phyloP scores from a whole-genome alignment of 2,888 invertebrate genomes.

The Cerceris rybyensis region DNA sequence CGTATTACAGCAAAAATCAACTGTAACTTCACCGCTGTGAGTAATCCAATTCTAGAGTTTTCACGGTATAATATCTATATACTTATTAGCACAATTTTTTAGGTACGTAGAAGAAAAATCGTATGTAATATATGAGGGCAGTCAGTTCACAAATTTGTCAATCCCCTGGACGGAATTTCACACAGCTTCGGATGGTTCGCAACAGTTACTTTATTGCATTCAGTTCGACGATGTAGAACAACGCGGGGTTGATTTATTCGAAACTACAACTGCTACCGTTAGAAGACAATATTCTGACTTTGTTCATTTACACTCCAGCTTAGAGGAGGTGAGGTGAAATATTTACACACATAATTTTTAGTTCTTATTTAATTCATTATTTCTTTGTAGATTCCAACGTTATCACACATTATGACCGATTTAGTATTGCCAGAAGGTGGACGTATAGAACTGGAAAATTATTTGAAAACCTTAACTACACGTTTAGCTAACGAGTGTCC shows the following conservation, averaged over 20 bases:
- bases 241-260: constrained; percentile 75
- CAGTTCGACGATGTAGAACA: constrained; percentile 79
- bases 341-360: not conserved
- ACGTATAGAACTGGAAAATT: constrained; percentile 75
- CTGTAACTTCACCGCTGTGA: constrained; percentile 75
- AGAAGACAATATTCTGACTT: constrained; percentile 77
- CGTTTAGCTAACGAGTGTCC: constrained; percentile 73
- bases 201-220: constrained; percentile 78
- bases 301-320: constrained; percentile 73
- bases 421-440: constrained; percentile 77
- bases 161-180: constrained; percentile 78
- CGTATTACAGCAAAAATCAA: constrained; percentile 85
- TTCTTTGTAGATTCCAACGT: constrained; percentile 65
- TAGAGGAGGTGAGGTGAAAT: constrained; percentile 70
- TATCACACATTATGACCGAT: constrained; percentile 70
- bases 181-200: constrained; percentile 77
- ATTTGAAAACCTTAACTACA: constrained; percentile 74
- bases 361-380: constrained; percentile 13
- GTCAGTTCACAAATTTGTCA: constrained; percentile 75
- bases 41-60: constrained; percentile 19
- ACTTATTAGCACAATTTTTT: constrained; percentile 27
- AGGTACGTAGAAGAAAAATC: constrained; percentile 77
- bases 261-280: constrained; percentile 77
- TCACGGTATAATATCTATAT: not conserved
- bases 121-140: constrained; percentile 73